Evolutionary conservation across 2,888 invertebrate species (phyloP).

Genomic region (Standfussiana lucernea): DNA sequence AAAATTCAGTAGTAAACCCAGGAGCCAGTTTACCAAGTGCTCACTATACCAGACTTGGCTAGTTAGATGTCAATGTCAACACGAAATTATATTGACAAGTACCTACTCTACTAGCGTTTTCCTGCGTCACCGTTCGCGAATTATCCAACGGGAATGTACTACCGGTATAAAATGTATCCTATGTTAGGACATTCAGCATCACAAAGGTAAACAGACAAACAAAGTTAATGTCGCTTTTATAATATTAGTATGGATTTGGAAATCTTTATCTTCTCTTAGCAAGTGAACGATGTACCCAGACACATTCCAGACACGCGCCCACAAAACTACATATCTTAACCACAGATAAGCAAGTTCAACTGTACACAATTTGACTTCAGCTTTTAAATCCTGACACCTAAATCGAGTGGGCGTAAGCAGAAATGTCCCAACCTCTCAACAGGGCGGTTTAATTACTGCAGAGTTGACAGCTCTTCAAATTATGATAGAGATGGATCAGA

Average conservation of each 20-base stretch:
- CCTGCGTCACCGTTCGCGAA: not conserved
- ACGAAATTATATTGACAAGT: not conserved
- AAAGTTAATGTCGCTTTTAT: no score
- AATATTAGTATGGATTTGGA: not conserved
- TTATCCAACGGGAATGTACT: no score
- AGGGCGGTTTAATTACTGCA: conserved; percentile 32
- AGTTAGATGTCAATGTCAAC: not conserved
- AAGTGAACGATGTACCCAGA: not conserved
- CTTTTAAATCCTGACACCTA: conserved; percentile 9
- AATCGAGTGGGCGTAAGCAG: conserved; percentile 24
- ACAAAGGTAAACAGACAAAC: not conserved
- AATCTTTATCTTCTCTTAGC: not conserved
- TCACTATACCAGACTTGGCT: not conserved
- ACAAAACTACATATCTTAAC: not conserved
- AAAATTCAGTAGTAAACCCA: not conserved
- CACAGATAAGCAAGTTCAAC: conserved; percentile 18
- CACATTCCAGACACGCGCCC: conserved; percentile 16
- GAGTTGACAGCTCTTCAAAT: conserved; percentile 27
- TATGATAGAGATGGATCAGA: not conserved
- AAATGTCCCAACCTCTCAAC: conserved; percentile 18
- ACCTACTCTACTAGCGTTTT: not conserved
- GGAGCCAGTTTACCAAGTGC: not conserved
- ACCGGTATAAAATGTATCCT: no score
- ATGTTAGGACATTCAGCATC: no score
- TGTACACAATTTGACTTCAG: not conserved